phyloP scores from a whole-genome alignment of 1,140 invertebrate genomes.

The Bombus sylvicola region DNA sequence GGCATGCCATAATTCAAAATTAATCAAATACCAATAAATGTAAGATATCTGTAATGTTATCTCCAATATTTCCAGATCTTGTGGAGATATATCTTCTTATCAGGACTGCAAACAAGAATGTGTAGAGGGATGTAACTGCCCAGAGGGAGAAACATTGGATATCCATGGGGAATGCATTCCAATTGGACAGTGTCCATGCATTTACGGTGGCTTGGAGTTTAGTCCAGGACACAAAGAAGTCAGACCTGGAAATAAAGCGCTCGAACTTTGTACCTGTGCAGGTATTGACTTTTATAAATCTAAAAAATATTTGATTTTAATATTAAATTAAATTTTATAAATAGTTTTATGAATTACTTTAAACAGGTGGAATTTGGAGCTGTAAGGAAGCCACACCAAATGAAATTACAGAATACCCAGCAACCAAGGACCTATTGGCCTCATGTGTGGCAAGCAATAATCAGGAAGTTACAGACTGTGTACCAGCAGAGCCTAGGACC shows the following conservation, averaged over 20 bases:
- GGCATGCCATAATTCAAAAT: conserved; percentile 57
- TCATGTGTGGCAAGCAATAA: conserved; percentile 85
- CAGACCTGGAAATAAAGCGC: conserved; percentile 85
- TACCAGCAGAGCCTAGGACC: conserved; percentile 88
- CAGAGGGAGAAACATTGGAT: conserved; percentile 88
- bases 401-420: conserved; percentile 86
- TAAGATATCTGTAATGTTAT: neutral
- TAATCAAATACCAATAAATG: neutral
- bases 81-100: conserved; percentile 70
- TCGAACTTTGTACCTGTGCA: conserved; percentile 89
- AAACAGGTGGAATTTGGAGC: conserved; percentile 84
- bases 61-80: conserved; percentile 61
- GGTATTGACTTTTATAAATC: conserved; percentile 73
- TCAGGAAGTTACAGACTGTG: conserved; percentile 90
- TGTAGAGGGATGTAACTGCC: conserved; percentile 95
- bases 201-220: conserved; percentile 88
- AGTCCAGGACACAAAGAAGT: conserved; percentile 89
- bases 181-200: conserved; percentile 89
- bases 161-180: conserved; percentile 89
- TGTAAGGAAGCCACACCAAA: conserved; percentile 86
- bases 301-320: neutral
- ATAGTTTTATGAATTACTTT: neutral
- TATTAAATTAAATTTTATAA: neutral
- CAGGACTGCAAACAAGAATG: conserved; percentile 85
- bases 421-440: conserved; percentile 84